Evolutionary conservation across 1,140 invertebrate species (phyloP), one percentile per base, ranked within the genome.

Genomic region (Aphelenchoides fujianensis): DNA sequence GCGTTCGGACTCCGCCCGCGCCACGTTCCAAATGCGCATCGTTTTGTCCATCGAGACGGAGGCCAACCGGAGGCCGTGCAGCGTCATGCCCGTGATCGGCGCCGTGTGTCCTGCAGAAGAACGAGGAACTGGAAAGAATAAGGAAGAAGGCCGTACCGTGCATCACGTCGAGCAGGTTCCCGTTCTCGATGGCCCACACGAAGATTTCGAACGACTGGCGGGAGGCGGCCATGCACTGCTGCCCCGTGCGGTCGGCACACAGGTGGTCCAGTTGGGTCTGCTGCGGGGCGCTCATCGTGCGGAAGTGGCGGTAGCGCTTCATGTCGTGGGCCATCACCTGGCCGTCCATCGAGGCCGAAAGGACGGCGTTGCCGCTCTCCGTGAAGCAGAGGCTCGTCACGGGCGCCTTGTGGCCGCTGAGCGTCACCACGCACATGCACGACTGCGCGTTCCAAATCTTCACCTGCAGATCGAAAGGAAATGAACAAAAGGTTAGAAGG

Each of bases 301-400:
- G 78, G 59, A 78, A 78, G 61, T 78, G 79, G 0, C 76, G 74
- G 48, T 78, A 78, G 34, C 78, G 59, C 57, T 78, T 78, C 27
- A 78, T 54, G 57, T 78, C 76, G 54, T 78, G 76, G 27, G 79
- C 79, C 31, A 75, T n/a, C n/a, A 78, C 68, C 27, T 67, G 32
- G 9, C 76, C 76, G 23, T 78, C 76, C 30, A 70, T 59, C 7
- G 76, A 81, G 28, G 76, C 69, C 23, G 74, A 77, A 27, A 78
- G 48, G 30, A 78, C 66, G 7, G 74, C 76, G 0, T 78, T 78
- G 30, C 76, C 76, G 62, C 52, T 72, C 70, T 78, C 78, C 9
- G 76, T 78, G 32, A 77, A 78, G 37, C 73, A 72, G 52, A 78
- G 37, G 34, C 64, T 68, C 16, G 76, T 61, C 28, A 80, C 77